Conservation (phyloP, 2,888 invertebrate species). For the Drosophila yooni region DNA sequence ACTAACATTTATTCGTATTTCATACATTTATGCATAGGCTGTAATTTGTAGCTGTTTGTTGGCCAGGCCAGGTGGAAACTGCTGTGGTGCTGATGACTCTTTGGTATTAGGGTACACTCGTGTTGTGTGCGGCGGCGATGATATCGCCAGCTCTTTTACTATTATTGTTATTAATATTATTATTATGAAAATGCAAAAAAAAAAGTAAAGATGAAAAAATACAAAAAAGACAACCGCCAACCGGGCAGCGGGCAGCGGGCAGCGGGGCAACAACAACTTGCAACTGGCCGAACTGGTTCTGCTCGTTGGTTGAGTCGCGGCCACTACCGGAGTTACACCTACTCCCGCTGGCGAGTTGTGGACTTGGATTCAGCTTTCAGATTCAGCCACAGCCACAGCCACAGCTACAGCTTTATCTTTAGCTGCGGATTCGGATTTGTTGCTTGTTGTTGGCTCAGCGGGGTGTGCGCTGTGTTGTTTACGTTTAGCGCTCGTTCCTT, state of each 20-base stretch:
- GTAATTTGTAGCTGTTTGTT: background rate
- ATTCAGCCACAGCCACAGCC: conserved; percentile 28
- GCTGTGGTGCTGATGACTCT: conserved; percentile 23
- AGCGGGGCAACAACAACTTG: conserved; percentile 15
- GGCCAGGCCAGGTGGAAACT: conserved; percentile 26
- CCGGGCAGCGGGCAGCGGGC: conserved; percentile 7
- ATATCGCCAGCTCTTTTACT: conserved; percentile 51
- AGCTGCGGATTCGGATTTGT: conserved; percentile 3
- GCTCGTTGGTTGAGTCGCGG: conserved; percentile 13
- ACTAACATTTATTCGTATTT: background rate
- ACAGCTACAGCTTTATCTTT: conserved; percentile 16
- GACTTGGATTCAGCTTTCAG: conserved; percentile 42
- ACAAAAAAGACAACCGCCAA: background rate
- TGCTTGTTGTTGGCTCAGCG: conserved; percentile 40
- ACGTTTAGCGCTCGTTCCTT: conserved; percentile 71
- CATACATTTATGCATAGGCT: background rate
- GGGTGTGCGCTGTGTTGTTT: conserved; percentile 66
- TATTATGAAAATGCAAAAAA: conserved; percentile 38
- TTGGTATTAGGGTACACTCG: conserved; percentile 15
- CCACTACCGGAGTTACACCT: conserved; percentile 74
- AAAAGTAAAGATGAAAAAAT: background rate
- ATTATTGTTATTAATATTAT: conserved; percentile 44
- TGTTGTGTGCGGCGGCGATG: conserved; percentile 17
- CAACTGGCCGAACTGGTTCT: conserved; percentile 58
- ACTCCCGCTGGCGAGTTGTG: conserved; percentile 59